Percentiles rank a stretch among this genome's conserved stretches.
These are phyloP conservation scores for Diabrotica virgifera DNA, from an alignment of 1,140 invertebrate species.

Conservation along the genomic window DNA sequence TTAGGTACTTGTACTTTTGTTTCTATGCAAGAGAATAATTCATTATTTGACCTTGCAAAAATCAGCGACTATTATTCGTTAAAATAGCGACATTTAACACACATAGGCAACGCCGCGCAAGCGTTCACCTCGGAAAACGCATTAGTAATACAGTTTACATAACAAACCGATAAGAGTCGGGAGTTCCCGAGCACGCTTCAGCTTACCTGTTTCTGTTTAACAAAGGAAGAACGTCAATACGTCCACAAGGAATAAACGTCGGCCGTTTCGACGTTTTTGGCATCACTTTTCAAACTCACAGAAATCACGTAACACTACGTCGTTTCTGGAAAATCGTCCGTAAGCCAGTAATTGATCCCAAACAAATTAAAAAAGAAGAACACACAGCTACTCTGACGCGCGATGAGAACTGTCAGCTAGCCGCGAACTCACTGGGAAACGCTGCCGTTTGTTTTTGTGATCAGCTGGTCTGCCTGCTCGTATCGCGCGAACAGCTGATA, in stretches of 20 bases:
- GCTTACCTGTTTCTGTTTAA: constrained; percentile 29
- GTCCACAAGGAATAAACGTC: constrained; percentile 14
- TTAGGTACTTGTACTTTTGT: too few relatives aligned
- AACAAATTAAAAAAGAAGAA: neutral
- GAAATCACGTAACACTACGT: constrained; percentile 17
- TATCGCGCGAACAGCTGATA: constrained; percentile 37
- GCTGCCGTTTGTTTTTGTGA: constrained; percentile 37
- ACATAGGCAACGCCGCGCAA: neutral
- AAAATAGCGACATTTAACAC: too few relatives aligned
- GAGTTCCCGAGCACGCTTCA: constrained; percentile 29
- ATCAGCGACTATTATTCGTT: too few relatives aligned
- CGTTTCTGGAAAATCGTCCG: neutral
- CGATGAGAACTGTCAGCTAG: constrained; percentile 9
- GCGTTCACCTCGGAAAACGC: constrained; percentile 5
- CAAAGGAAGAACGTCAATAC: constrained; percentile 34
- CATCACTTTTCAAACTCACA: constrained; percentile 10
- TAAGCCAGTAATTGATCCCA: neutral
- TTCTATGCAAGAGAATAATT: too few relatives aligned
- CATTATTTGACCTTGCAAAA: too few relatives aligned
- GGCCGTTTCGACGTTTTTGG: neutral
- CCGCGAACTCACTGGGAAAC: constrained; percentile 18
- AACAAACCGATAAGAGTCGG: constrained; percentile 34
- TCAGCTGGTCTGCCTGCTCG: constrained; percentile 33
- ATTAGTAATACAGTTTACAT: constrained; percentile 38
- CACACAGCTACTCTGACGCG: neutral